phyloP scores from a whole-genome alignment of 2,888 invertebrate genomes.

The Zhuqinia jingwanae region DNA sequence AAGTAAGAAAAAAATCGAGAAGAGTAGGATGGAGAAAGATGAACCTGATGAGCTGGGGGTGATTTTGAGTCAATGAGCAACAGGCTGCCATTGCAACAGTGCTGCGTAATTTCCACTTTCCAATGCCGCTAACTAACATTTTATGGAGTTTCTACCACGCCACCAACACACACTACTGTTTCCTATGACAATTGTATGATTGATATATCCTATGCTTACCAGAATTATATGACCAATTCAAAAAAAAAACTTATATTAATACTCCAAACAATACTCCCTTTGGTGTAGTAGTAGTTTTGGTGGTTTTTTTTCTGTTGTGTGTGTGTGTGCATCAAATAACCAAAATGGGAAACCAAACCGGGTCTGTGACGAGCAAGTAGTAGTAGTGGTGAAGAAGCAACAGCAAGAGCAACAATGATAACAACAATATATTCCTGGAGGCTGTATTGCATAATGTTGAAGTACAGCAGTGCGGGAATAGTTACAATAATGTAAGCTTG shows the following conservation, averaged over 20 bases:
- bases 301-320: neutral
- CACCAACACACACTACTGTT: neutral
- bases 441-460: slow-evolving; percentile 33
- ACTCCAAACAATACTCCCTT: neutral
- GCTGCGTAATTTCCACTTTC: too few relatives aligned
- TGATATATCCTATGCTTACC: neutral
- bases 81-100: slow-evolving; percentile 62
- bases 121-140: too few relatives aligned
- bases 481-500: neutral
- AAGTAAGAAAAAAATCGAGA: slow-evolving; percentile 27
- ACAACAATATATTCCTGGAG: slow-evolving; percentile 56
- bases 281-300: neutral
- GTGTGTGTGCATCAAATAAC: slow-evolving; percentile 39
- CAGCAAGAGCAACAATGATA: too few relatives aligned
- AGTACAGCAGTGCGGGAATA: too few relatives aligned
- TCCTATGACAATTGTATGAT: neutral
- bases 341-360: slow-evolving; percentile 17
- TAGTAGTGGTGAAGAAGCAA: too few relatives aligned
- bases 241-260: too few relatives aligned
- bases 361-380: too few relatives aligned
- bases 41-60: neutral
- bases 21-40: neutral
- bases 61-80: slow-evolving; percentile 35
- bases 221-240: neutral
- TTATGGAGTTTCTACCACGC: neutral